phyloP scores from a whole-genome alignment of 2,888 invertebrate genomes.

The Pimpla rufipes region DNA sequence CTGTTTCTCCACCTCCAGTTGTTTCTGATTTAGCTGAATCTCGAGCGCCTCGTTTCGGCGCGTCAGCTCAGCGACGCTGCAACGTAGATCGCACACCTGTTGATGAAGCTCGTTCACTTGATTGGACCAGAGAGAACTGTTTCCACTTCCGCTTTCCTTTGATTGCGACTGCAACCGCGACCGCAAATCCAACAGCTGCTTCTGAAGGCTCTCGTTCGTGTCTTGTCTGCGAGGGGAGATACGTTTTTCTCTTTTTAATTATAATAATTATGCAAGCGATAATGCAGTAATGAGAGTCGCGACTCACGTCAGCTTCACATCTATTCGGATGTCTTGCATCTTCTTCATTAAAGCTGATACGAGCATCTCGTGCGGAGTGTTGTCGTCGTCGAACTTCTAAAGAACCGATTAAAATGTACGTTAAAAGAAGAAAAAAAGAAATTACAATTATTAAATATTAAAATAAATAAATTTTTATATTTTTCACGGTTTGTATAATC shows the following conservation, averaged over 20 bases:
- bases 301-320: constrained; percentile 62
- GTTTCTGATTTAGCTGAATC: constrained; percentile 86
- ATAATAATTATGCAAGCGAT: neutral
- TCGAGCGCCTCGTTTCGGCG: constrained; percentile 86
- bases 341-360: constrained; percentile 72
- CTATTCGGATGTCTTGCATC: constrained; percentile 67
- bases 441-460: neutral
- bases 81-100: constrained; percentile 86
- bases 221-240: constrained; percentile 72
- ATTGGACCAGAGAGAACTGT: constrained; percentile 62
- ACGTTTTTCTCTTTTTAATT: neutral
- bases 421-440: neutral
- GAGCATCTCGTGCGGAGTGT: constrained; percentile 16
- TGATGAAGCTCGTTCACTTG: constrained; percentile 77
- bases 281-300: neutral
- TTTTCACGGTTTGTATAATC: neutral
- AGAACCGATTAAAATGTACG: neutral
- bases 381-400: constrained; percentile 81
- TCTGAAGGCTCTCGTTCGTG: constrained; percentile 72
- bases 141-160: constrained; percentile 74
- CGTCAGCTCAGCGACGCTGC: constrained; percentile 85
- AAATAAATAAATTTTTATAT: too few species aligned
- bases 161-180: constrained; percentile 69
- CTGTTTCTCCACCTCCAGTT: constrained; percentile 88
- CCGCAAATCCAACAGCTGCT: constrained; percentile 73